phyloP scores from a whole-genome alignment of 1,140 invertebrate species.

The Papilio aristodemus region DNA sequence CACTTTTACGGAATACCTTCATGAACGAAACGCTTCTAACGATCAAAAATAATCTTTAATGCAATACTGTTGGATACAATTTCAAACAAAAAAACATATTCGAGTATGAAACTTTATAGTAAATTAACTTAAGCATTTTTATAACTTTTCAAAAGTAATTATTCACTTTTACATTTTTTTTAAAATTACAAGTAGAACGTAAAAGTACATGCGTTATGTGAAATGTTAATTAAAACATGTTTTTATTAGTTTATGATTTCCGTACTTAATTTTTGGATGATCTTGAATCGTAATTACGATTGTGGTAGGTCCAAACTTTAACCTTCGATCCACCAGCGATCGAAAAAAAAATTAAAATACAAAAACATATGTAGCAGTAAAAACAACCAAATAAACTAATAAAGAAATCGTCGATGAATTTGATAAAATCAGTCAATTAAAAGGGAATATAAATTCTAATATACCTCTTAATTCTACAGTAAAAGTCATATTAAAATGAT shows the following conservation, averaged over 20 bases:
- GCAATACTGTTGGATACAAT: background rate
- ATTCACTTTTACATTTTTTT: constrained; percentile 16
- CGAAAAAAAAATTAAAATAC: no score
- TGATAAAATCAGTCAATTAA: no score
- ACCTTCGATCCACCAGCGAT: no score
- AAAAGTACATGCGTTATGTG: background rate
- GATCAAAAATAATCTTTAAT: background rate
- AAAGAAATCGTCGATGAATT: no score
- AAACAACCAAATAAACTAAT: no score
- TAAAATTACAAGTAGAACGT: constrained; percentile 3
- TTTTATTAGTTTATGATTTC: background rate
- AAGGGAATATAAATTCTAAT: background rate
- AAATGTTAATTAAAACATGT: background rate
- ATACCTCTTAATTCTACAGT: background rate
- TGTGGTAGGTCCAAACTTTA: no score
- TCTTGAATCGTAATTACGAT: no score
- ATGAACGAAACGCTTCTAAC: background rate
- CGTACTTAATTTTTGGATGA: no score
- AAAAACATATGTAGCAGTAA: no score
- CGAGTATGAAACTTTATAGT: background rate
- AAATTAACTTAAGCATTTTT: constrained; percentile 18
- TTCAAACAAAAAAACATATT: background rate
- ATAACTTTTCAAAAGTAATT: constrained; percentile 22
- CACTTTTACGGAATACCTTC: constrained; percentile 11
- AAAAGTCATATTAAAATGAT: background rate